Evolutionary conservation across 2,888 invertebrate species (phyloP), one percentile per base, ranked within the genome.

Genomic region (Leucoma salicis): DNA sequence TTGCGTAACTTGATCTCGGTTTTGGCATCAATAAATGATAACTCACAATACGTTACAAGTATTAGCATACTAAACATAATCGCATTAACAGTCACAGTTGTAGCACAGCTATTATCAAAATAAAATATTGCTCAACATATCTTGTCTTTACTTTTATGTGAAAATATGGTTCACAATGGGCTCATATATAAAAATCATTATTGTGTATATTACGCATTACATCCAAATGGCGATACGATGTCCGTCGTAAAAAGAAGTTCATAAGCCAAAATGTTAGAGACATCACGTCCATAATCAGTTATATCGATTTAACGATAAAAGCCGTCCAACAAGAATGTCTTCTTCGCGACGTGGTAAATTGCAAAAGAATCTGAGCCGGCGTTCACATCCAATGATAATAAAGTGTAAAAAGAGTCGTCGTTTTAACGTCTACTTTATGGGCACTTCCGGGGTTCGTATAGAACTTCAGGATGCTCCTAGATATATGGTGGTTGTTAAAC

Each of bases 321-420:
- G 61, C 54, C 70, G 68, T 66, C 74, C 72, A 73, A 78, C 78
- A 78, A 78, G 74, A 72, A 74, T 69, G 70, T 74, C 76, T 75
- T 74, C 73, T 74, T 72, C 67, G 66, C 72, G 68, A 55, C 63
- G 69, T 74, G 75, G 79, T 81, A 80, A 81, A 86, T 81, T 78
- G 82, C 79, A 69, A 77, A 79, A 74, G 82, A 87, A 89, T 89
- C 88, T 85, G 85, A 86, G 83, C 82, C 75, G 70, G 64, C 79
- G 82, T 76, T 87, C 86, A 82, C 86, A 87, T 85, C 84, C 88
- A 89, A 89, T 89, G 83, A 89, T 86, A 89, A 89, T 88, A 89
- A 89, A 89, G 80, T 82, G 84, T 89, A 88, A 88, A 87, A 89
- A 89, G 87, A 86, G 78, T 87, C 82, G 78, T 78, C 85, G 79